Conservation (phyloP, 37 sponge, comb jelly and placozoan species). For the Aplysina aerophoba region DNA sequence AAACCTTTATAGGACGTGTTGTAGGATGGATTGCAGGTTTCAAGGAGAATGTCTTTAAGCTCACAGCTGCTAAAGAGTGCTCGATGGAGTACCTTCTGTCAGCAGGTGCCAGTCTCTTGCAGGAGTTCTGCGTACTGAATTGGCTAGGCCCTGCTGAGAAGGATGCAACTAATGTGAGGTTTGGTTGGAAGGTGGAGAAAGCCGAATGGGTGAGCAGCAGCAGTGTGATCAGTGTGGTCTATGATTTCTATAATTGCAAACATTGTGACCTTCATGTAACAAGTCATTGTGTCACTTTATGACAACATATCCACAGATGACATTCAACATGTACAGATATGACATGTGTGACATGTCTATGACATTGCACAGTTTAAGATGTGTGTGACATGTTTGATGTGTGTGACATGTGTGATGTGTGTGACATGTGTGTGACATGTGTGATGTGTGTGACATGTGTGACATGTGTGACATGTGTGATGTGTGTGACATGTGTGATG, state of each 20-base stretch:
- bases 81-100: neutral
- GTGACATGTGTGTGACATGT: neutral
- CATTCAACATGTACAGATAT: no score
- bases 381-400: neutral
- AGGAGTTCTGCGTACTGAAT: constrained; percentile 65
- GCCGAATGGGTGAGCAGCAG: neutral
- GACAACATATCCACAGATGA: no score
- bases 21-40: no score
- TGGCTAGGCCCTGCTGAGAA: constrained; percentile 70
- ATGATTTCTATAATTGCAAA: no score
- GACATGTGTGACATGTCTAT: no score
- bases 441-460: neutral
- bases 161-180: neutral
- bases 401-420: neutral
- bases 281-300: neutral
- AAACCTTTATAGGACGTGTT: no score
- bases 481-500: no score
- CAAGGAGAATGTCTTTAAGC: no score
- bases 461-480: neutral
- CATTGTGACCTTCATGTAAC: neutral
- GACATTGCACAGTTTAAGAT: no score
- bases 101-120: constrained; percentile 37
- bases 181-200: neutral
- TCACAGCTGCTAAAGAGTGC: no score
- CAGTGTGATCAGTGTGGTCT: no score